A percentile compares a stretch with the other conserved stretches of the same genome.
phyloP scores from a whole-genome alignment of 2,888 invertebrate species.

The Aphodius sticticus region DNA sequence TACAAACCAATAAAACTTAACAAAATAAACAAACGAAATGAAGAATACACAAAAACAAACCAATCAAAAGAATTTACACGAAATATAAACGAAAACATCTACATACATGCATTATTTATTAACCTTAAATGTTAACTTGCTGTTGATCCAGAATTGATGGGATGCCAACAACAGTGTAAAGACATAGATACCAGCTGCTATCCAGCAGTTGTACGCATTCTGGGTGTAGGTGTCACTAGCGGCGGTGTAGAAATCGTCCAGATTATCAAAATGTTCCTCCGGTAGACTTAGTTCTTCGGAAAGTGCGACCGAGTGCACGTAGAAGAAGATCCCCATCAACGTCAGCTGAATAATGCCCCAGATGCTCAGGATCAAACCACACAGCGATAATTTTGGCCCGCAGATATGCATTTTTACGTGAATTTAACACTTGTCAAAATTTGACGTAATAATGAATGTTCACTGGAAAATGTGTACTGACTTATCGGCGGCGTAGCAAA shows the following conservation, averaged over 20 bases:
- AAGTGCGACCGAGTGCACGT: slow-evolving; percentile 84
- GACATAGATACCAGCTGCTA: slow-evolving; percentile 90
- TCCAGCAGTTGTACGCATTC: slow-evolving; percentile 95
- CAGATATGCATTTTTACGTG: slow-evolving; percentile 75
- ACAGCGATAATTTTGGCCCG: slow-evolving; percentile 92
- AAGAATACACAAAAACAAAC: not conserved
- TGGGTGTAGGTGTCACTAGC: slow-evolving; percentile 76
- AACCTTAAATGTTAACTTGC: slow-evolving; percentile 71
- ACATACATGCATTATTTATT: slow-evolving; percentile 42
- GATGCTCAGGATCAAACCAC: slow-evolving; percentile 87
- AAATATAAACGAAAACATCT: not conserved
- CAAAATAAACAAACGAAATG: not conserved
- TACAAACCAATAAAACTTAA: not conserved
- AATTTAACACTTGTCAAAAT: not conserved
- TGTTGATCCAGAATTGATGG: slow-evolving; percentile 91
- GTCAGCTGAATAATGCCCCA: slow-evolving; percentile 96
- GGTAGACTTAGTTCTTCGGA: slow-evolving; percentile 84
- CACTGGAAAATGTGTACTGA: not conserved
- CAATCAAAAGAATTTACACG: not conserved
- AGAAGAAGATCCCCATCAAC: slow-evolving; percentile 92
- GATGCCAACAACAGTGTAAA: slow-evolving; percentile 85
- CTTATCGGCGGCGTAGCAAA: too few species aligned
- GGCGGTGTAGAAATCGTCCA: slow-evolving; percentile 72
- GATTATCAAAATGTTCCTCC: slow-evolving; percentile 51
- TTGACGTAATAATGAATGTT: slow-evolving; percentile 1